A percentile compares a stretch with the other conserved stretches of the same genome.
phyloP scores from a whole-genome alignment of 2,113 vertebrate species.

The Cryptomyrus ogoouensis region DNA sequence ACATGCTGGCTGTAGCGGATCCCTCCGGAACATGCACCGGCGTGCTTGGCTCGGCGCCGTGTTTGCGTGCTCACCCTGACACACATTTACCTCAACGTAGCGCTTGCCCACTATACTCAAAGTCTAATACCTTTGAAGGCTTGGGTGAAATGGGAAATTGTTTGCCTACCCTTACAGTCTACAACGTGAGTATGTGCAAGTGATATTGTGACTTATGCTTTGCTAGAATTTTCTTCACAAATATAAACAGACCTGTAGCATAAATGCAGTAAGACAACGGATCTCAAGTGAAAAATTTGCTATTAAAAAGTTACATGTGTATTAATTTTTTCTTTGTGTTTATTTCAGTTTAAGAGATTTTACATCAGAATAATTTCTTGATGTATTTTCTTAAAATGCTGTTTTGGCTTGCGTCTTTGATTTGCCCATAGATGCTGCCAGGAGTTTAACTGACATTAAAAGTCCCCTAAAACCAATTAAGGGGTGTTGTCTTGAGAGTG shows the following conservation, averaged over 20 bases:
- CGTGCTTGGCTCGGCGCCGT: constrained; percentile 38
- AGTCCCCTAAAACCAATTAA: neutral
- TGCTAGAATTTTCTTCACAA: neutral
- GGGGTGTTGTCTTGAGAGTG: neutral
- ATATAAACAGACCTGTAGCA: neutral
- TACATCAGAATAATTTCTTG: neutral
- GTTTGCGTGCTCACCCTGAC: constrained; percentile 30
- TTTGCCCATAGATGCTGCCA: neutral
- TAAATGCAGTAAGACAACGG: neutral
- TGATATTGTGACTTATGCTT: neutral
- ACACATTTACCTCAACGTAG: constrained; percentile 32
- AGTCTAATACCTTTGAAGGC: constrained; percentile 20
- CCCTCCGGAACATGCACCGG: constrained; percentile 31
- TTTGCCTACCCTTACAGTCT: constrained; percentile 48
- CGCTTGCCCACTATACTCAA: constrained; percentile 17
- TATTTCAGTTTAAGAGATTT: neutral
- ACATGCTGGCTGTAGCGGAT: constrained; percentile 15
- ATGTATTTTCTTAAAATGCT: neutral
- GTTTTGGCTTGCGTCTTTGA: neutral
- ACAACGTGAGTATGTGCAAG: neutral
- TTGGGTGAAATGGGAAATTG: constrained; percentile 40
- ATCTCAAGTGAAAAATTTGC: neutral
- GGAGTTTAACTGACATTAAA: neutral
- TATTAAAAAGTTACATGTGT: neutral
- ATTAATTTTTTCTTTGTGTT: neutral